Percentiles rank a stretch among this genome's conserved stretches.
Conservation (phyloP, 2,888 invertebrate species). For the Chydorus sphaericus region DNA sequence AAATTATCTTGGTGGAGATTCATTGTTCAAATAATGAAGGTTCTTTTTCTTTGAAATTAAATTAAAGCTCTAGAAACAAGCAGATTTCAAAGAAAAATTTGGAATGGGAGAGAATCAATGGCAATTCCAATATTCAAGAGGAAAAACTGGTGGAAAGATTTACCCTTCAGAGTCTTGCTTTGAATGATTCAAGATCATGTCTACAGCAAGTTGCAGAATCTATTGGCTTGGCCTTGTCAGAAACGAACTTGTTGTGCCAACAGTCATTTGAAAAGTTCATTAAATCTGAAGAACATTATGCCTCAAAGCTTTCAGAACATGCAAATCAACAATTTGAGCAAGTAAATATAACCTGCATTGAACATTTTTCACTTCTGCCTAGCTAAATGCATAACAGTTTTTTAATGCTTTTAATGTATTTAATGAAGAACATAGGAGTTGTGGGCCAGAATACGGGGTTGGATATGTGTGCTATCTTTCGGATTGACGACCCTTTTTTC, state of each 20-base stretch:
- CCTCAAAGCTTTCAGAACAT: background rate
- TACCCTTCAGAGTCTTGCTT: background rate
- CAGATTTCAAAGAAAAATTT: background rate
- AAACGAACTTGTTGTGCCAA: background rate
- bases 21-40: background rate
- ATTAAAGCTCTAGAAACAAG: background rate
- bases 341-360: background rate
- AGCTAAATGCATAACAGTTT: background rate
- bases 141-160: background rate
- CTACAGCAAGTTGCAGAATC: background rate
- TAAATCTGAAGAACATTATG: background rate
- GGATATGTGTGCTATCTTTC: background rate
- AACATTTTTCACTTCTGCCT: background rate
- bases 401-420: background rate
- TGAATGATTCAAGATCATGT: background rate
- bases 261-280: background rate
- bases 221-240: no score
- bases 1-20: background rate
- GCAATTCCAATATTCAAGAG: background rate
- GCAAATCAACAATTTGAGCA: slow-evolving; percentile 1
- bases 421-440: background rate
- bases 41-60: background rate
- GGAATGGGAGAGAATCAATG: background rate
- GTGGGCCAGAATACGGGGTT: background rate
- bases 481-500: background rate